phyloP scores from a whole-genome alignment of 2,113 vertebrate species.

The Picathartes gymnocephalus region DNA sequence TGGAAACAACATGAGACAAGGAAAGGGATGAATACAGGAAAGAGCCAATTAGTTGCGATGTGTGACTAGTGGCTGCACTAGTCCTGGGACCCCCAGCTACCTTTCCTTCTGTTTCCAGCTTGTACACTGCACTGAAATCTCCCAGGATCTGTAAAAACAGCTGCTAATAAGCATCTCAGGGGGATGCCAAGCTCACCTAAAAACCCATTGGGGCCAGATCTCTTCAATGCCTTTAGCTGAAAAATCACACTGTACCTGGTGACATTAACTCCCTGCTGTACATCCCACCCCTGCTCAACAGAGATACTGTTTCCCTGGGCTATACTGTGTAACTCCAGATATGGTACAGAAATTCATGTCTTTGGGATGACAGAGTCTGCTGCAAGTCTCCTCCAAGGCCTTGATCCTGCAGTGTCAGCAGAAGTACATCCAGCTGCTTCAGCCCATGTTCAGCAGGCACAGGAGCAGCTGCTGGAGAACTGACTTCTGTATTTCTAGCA shows the following conservation, averaged over 20 bases:
- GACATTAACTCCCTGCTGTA: background rate
- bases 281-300: background rate
- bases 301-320: background rate
- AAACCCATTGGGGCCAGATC: background rate
- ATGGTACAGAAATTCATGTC: fast-evolving
- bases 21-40: constrained; percentile 77
- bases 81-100: background rate
- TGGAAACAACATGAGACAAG: constrained; percentile 75
- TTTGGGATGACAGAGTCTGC: background rate
- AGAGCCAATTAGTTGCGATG: constrained; percentile 65
- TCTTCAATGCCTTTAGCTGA: background rate
- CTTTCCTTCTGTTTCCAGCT: background rate
- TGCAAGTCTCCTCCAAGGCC: background rate
- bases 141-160: background rate
- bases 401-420: background rate
- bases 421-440: background rate
- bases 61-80: background rate
- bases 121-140: background rate
- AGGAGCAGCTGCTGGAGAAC: background rate
- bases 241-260: background rate
- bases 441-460: background rate
- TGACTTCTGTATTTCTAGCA: background rate
- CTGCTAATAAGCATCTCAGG: background rate
- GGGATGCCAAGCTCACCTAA: background rate
- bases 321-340: background rate